Percentiles rank a stretch among this genome's conserved stretches.
Conservation (phyloP, 2,113 vertebrate genomes). For the Heloderma charlesbogerti region DNA sequence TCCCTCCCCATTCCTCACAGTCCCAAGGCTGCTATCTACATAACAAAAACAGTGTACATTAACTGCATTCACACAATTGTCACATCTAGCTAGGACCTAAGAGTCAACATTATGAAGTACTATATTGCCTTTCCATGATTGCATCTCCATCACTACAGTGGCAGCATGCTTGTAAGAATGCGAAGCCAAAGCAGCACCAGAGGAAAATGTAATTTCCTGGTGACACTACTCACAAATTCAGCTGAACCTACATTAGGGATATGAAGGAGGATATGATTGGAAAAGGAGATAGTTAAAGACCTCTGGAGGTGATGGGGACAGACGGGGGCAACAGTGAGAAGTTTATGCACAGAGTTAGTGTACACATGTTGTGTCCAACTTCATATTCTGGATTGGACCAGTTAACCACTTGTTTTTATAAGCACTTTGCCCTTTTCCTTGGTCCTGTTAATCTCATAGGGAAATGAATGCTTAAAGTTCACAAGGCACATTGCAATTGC, state of each 20-base stretch:
- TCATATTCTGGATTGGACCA: not conserved
- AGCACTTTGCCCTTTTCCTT: not conserved
- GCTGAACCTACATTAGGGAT: not conserved
- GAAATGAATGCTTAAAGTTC: not conserved
- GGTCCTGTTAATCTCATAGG: not conserved
- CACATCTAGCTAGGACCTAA: not conserved
- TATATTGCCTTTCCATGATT: not conserved
- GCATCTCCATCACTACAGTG: not conserved
- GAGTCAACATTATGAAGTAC: not conserved
- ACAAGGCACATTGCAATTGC: not conserved
- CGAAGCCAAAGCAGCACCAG: not conserved
- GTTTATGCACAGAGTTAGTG: not conserved
- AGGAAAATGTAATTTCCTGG: not conserved
- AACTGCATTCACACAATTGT: not conserved
- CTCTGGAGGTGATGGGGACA: not conserved
- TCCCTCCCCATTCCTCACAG: not conserved
- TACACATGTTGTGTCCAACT: not conserved
- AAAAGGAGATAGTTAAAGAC: not conserved
- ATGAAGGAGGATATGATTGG: not conserved
- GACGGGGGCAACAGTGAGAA: not conserved
- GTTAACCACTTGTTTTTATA: not conserved
- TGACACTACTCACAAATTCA: not conserved
- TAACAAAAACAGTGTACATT: not conserved
- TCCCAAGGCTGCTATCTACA: not conserved
- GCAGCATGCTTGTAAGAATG: not conserved